Conservation (phyloP, 1,140 invertebrate species). For the Diuraphis noxia region DNA sequence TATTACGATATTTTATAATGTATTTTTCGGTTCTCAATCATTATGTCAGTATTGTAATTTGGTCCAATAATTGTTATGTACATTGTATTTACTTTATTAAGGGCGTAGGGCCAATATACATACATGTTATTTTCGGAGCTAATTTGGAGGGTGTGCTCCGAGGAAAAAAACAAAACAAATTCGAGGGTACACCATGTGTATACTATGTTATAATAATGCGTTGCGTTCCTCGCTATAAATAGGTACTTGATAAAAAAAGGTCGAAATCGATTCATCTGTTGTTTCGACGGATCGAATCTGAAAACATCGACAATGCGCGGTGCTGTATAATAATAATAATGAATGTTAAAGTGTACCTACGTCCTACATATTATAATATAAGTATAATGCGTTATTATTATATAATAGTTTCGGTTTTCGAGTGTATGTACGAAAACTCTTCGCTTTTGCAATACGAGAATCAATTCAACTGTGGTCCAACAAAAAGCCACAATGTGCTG, state of each 20-base stretch:
- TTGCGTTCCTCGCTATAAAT: not conserved
- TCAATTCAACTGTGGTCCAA: not conserved
- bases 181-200: not conserved
- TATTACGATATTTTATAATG: not conserved
- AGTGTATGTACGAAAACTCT: not conserved
- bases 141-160: not conserved
- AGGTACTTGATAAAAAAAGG: not conserved
- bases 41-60: not conserved
- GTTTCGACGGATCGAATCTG: not conserved
- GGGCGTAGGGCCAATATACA: not conserved
- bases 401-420: not conserved
- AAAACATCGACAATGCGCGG: not conserved
- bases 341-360: not conserved
- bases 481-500: not conserved
- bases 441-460: not conserved
- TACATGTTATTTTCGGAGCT: not conserved
- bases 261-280: not conserved
- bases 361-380: too few relatives aligned
- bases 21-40: not conserved
- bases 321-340: not conserved
- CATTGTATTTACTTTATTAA: not conserved
- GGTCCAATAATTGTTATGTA: not conserved
- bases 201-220: not conserved
- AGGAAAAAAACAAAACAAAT: not conserved
- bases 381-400: not conserved